These are phyloP conservation scores for Melolontha melolontha DNA, from an alignment of 2,888 invertebrate genomes.

Conservation along the genomic window DNA sequence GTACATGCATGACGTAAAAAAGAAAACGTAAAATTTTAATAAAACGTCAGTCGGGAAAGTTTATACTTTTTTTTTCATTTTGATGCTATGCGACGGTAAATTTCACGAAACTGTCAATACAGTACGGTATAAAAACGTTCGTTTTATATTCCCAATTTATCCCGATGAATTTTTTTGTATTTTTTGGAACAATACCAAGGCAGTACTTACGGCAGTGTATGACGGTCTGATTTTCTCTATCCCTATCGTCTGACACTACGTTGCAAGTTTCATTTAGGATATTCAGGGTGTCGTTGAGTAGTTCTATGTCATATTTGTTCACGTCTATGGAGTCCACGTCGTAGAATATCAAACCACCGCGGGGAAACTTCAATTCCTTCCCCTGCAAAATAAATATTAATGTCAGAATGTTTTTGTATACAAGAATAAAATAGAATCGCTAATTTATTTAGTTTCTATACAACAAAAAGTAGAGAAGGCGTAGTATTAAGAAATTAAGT, in stretches of 20 bases:
- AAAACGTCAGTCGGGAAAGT: conserved; percentile 10
- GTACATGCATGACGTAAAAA: neutral
- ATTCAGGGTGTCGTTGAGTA: conserved; percentile 61
- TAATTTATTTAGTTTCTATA: too few relatives aligned
- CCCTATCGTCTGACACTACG: conserved; percentile 57
- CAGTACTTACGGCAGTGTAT: conserved; percentile 59
- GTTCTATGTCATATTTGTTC: conserved; percentile 62
- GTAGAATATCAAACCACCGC: conserved; percentile 56
- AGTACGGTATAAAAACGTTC: too few relatives aligned
- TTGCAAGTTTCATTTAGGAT: conserved; percentile 62
- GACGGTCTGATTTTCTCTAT: conserved; percentile 55
- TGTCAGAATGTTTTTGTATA: neutral
- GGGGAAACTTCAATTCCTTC: conserved; percentile 5
- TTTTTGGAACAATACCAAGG: neutral
- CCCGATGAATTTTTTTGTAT: neutral
- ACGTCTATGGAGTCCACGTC: conserved; percentile 64
- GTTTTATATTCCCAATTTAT: conserved; percentile 1
- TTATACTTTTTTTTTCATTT: conserved; percentile 6
- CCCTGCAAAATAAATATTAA: conserved; percentile 19
- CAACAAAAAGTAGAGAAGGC: too few relatives aligned
- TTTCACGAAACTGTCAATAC: conserved; percentile 13
- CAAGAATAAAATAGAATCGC: neutral
- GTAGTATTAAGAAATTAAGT: too few relatives aligned
- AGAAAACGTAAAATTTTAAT: conserved; percentile 19
- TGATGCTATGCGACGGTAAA: neutral